Base-by-base conservation (phyloP, 2,888 invertebrate species). In the Lapara coniferarum region DNA sequence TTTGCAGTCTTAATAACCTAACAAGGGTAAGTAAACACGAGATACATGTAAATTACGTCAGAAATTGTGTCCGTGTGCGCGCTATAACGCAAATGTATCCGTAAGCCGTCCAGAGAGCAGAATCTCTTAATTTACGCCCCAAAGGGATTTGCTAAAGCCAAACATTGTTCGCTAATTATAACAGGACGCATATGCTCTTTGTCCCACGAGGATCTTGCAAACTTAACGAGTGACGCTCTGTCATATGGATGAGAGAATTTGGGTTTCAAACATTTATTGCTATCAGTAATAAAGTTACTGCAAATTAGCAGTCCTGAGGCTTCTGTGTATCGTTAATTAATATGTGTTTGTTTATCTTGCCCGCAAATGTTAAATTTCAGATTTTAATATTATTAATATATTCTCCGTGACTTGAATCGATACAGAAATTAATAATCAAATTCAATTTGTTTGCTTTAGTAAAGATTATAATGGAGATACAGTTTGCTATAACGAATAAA, bases 141-240 rank as follows among this genome's bases (percentile, higher is more conserved):
- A 87, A 89, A 90, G 90, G 93, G 93, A 93, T 93, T 93, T 91
- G 87, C 85, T 87, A 90, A 93, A 93, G 92, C 93, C 92, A 93
- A 93, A 93, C 93, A 93, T 92, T 93, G 93, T 91, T 90, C 91
- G 92, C 93, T 93, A 93, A 93, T 93, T 93, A 93, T 93, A 92
- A 92, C 91, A 85, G 89, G 88, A 81, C 89, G 85, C 93, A 92
- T 90, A 90, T 92, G 93, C 86, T 85, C 70, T 73, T 72, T 73
- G 85, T 93, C 92, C 89, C 93, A 93, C 92, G 92, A 83, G 89
- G 92, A 88, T 92, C 87, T 82, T 77, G 74, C 75, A 78, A 87
- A 90, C 90, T 89, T 89, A 88, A 86, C 89, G 86, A 86, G 87
- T 84, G 77, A 76, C 76, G 76, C 77, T 78, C 74, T 70, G 77